Evolutionary conservation across 92 coral and sea anemone species (phyloP), one percentile per base, ranked within the genome.

Genomic region (Porites divaricata): DNA sequence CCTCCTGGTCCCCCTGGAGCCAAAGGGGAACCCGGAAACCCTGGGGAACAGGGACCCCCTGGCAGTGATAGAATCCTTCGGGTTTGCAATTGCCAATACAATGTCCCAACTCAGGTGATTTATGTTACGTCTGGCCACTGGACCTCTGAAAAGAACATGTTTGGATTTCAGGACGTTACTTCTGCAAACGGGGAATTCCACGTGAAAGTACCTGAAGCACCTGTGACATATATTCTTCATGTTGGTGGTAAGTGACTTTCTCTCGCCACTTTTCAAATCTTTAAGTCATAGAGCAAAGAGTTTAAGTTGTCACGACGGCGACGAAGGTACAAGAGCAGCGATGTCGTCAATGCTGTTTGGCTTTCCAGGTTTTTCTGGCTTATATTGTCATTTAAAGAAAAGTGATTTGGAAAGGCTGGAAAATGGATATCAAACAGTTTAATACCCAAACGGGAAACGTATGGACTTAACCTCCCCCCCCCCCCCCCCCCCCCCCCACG

Each of bases 21-120:
- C 1, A 77, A 88, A 19, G 96, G 98, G 19, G 84, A 87, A 21
- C 87, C 89, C 8, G 98, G 95, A 1, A 57, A n/a, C 12, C 89
- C 92, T 2, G 98, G 98, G 11, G 56, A 62, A 75, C 89, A 83
- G 83, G 98, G 98, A 64, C 90, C 91, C 9, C 95, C 95, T 5
- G 98, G 98, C 15, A 24, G 28, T 6, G 86, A 89, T 17, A 87
- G 95, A 9, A 85, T 89, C 26, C 68, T 91, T 9, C 81, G 88
- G 86, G 77, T 70, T 63, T 92, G 98, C 76, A 80, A 74, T 3
- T 94, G 98, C 54, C 84, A 61, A 45, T 67, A 87, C 73, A 94
- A 94, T 89, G 88, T 53, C 51, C 98, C 98, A 5, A 92, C 94
- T 0, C 98, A 94, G 80, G 90, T 94, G 88, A 84, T 94, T 54